phyloP scores from a whole-genome alignment of 2,888 invertebrate species.

The Conchocele bisecta region DNA sequence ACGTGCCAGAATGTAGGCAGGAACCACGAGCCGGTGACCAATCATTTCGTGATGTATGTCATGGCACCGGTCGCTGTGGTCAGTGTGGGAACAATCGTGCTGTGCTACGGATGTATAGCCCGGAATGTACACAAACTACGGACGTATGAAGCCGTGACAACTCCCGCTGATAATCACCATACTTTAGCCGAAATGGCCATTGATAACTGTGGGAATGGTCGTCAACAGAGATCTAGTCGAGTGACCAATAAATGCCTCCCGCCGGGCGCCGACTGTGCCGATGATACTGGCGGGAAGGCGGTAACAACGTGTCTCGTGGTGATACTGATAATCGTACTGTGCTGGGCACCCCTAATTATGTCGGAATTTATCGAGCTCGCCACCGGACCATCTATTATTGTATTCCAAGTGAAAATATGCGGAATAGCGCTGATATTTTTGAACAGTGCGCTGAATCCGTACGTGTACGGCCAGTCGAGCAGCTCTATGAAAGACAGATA shows the following conservation, averaged over 20 bases:
- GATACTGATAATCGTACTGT: slow-evolving; percentile 69
- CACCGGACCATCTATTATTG: slow-evolving; percentile 71
- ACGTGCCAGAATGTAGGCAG: slow-evolving; percentile 69
- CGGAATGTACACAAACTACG: slow-evolving; percentile 62
- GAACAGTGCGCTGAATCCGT: slow-evolving; percentile 75
- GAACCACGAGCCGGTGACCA: slow-evolving; percentile 58
- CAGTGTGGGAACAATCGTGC: slow-evolving; percentile 63
- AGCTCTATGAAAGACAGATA: slow-evolving; percentile 66
- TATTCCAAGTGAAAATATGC: slow-evolving; percentile 76
- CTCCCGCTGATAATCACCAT: slow-evolving; percentile 10
- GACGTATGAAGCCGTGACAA: slow-evolving; percentile 13
- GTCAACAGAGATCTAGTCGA: slow-evolving; percentile 22
- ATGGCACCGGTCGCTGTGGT: slow-evolving; percentile 67
- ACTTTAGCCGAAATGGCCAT: slow-evolving; percentile 43
- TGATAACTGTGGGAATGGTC: slow-evolving; percentile 26
- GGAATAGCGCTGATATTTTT: slow-evolving; percentile 76
- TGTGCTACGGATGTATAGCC: slow-evolving; percentile 68
- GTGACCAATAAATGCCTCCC: slow-evolving; percentile 28
- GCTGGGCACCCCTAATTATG: slow-evolving; percentile 73
- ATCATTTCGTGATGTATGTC: slow-evolving; percentile 73
- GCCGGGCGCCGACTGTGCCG: slow-evolving; percentile 47
- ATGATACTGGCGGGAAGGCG: slow-evolving; percentile 70
- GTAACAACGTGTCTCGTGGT: slow-evolving; percentile 73
- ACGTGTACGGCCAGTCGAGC: slow-evolving; percentile 72
- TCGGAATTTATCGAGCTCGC: slow-evolving; percentile 70